phyloP scores from a whole-genome alignment of 2,888 invertebrate genomes.

The Lymantria monacha region DNA sequence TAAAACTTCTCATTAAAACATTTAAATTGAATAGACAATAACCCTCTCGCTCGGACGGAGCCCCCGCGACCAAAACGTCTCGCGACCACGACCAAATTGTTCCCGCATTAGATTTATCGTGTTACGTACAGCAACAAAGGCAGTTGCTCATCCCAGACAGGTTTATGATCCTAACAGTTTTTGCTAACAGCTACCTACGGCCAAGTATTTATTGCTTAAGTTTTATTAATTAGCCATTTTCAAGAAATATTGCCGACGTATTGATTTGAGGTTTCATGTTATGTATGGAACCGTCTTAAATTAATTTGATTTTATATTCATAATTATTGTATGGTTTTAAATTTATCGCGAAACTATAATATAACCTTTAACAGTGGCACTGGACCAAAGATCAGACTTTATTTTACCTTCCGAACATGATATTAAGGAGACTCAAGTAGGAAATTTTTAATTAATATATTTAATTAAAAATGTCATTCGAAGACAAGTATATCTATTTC shows the following conservation, averaged over 20 bases:
- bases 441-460: too few relatives aligned
- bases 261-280: constrained; percentile 28
- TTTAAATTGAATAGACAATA: neutral
- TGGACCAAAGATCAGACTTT: too few relatives aligned
- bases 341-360: too few relatives aligned
- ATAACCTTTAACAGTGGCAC: too few relatives aligned
- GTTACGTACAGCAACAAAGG: constrained; percentile 75
- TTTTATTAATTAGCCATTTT: constrained; percentile 79
- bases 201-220: constrained; percentile 71
- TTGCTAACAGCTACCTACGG: constrained; percentile 76
- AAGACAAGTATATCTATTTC: too few relatives aligned
- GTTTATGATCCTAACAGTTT: constrained; percentile 82
- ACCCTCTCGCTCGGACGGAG: constrained; percentile 5
- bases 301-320: constrained; percentile 19
- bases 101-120: constrained; percentile 74
- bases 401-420: too few relatives aligned
- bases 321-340: too few relatives aligned
- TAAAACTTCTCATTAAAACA: too few relatives aligned
- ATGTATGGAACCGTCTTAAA: constrained; percentile 15
- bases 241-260: constrained; percentile 40
- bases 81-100: constrained; percentile 58
- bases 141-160: constrained; percentile 80
- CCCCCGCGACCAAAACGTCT: constrained; percentile 25
- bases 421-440: too few relatives aligned
- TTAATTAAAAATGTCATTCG: too few relatives aligned